Evolutionary conservation across 2,797 vertebrate species (phyloP).

Genomic region (Podarcis lilfordi): DNA sequence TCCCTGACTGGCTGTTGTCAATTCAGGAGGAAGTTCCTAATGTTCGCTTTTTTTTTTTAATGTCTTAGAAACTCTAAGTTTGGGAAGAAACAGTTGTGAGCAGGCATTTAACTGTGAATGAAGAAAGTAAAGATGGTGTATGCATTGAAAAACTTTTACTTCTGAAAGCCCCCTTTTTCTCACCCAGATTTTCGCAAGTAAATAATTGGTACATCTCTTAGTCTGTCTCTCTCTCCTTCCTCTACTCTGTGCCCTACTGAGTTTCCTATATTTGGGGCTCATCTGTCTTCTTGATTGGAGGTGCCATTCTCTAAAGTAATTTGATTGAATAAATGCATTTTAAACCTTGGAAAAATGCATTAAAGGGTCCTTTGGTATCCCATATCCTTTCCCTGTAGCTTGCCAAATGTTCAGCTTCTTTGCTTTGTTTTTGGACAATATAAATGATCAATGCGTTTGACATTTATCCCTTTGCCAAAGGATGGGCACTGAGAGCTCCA

Average conservation of each 20-base stretch:
- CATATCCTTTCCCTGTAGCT: conserved; percentile 34
- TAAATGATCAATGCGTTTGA: conserved; percentile 57
- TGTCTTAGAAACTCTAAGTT: neutral
- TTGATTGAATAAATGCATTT: conserved; percentile 47
- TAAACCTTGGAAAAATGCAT: conserved; percentile 33
- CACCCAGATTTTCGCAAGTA: neutral
- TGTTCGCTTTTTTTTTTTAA: neutral
- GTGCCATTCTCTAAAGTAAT: conserved; percentile 18
- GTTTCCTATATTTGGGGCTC: neutral
- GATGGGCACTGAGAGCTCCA: conserved; percentile 40
- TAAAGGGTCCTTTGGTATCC: conserved; percentile 44
- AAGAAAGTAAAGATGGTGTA: neutral
- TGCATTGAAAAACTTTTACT: neutral
- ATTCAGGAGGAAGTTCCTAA: neutral
- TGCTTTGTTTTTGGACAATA: conserved; percentile 35
- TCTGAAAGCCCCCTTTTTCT: neutral
- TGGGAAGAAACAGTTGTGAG: neutral
- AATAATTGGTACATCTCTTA: neutral
- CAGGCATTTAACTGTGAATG: neutral
- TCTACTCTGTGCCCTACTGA: neutral
- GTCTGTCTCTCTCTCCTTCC: neutral
- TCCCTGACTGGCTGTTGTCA: neutral
- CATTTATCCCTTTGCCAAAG: conserved; percentile 53
- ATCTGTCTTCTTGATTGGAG: conserved; percentile 5
- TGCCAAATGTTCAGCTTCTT: conserved; percentile 51